Conservation (phyloP, 2,888 invertebrate species). For the Mesopsocus fuscifrons region DNA sequence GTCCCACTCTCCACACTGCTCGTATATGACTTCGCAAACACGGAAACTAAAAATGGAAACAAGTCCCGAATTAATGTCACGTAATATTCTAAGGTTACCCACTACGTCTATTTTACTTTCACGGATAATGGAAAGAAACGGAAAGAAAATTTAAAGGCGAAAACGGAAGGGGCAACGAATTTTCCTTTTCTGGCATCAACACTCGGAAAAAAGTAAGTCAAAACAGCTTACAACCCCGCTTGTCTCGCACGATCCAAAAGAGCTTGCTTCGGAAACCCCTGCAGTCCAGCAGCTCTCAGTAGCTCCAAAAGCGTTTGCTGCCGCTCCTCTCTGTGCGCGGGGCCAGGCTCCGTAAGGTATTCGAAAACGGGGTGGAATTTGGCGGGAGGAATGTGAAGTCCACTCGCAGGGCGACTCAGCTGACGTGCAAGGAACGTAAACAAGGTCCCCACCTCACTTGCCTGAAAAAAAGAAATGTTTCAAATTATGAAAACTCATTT, state of each 20-base stretch:
- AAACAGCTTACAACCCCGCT: conserved; percentile 41
- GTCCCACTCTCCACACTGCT: conserved; percentile 37
- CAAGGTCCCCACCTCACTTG: conserved; percentile 39
- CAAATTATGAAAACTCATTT: conserved; percentile 5
- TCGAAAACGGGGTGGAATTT: conserved; percentile 40
- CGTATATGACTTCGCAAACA: conserved; percentile 49
- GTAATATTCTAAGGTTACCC: too few species aligned
- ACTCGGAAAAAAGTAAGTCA: too few species aligned
- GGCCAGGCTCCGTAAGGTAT: conserved; percentile 22
- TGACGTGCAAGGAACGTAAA: conserved; percentile 45
- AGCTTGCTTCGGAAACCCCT: conserved; percentile 34
- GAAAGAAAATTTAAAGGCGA: background rate
- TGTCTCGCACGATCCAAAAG: conserved; percentile 39
- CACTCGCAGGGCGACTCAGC: conserved; percentile 29
- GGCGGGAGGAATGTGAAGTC: conserved; percentile 24
- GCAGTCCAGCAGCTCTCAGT: conserved; percentile 37
- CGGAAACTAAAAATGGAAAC: conserved; percentile 34
- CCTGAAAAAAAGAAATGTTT: conserved; percentile 22
- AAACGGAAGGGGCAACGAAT: too few species aligned
- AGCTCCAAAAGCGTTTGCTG: conserved; percentile 56
- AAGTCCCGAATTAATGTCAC: too few species aligned
- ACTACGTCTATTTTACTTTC: background rate
- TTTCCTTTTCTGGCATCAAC: too few species aligned
- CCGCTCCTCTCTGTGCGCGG: conserved; percentile 28
- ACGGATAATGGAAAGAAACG: background rate